Evolutionary conservation across 2,888 invertebrate species (phyloP).

Genomic region (Lepetodrilus schrolli): DNA sequence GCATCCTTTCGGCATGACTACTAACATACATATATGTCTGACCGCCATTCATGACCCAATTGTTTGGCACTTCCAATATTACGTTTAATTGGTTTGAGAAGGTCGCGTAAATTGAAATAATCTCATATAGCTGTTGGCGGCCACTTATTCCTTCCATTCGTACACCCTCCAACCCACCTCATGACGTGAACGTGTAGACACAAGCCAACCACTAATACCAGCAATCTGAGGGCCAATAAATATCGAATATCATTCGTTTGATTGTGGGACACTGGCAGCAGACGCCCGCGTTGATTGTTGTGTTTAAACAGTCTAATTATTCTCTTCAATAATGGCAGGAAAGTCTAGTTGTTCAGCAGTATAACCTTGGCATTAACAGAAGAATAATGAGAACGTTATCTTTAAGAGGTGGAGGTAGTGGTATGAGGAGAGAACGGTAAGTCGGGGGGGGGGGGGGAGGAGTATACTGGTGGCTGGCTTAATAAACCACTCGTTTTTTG

Average conservation of each 20-base stretch:
- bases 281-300: not conserved
- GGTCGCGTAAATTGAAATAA: too few relatives aligned
- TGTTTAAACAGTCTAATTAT: not conserved
- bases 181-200: not conserved
- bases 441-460: not conserved
- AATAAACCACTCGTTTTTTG: too few relatives aligned
- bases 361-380: not conserved
- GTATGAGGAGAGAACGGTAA: not conserved
- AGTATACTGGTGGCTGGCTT: not conserved
- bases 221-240: not conserved
- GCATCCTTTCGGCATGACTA: too few relatives aligned
- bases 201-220: not conserved
- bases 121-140: too few relatives aligned
- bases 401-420: not conserved
- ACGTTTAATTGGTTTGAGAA: too few relatives aligned
- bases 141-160: too few relatives aligned
- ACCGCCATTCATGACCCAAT: too few relatives aligned
- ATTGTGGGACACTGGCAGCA: not conserved
- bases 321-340: too few relatives aligned
- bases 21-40: too few relatives aligned
- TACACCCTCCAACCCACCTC: too few relatives aligned
- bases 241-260: not conserved
- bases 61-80: too few relatives aligned
- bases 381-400: not conserved
- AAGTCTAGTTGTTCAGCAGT: not conserved